Base-by-base conservation (phyloP, 2,888 invertebrate genomes). In the Oscheius sp. region DNA sequence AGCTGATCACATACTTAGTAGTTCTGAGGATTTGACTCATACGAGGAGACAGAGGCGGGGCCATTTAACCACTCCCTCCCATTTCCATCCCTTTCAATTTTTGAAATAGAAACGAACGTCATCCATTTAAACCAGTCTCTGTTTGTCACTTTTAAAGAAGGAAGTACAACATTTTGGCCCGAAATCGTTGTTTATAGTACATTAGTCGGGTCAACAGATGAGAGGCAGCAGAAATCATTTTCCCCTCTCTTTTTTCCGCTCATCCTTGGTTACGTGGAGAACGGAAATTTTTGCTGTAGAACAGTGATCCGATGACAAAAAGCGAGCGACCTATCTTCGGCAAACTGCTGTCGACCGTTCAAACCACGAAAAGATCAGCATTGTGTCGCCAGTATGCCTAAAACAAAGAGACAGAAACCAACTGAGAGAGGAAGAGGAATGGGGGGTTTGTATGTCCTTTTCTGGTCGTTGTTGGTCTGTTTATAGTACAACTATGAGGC, bases 401-500 rank as follows among this genome's bases (percentile, higher is more conserved):
- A n/a, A n/a, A n/a, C n/a, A n/a, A n/a, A n/a, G n/a, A n/a, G n/a
- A n/a, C n/a, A n/a, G n/a, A n/a, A n/a, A n/a, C n/a, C n/a, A n/a
- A n/a, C n/a, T n/a, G n/a, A n/a, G n/a, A n/a, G n/a, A n/a, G n/a
- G n/a, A n/a, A n/a, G n/a, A n/a, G n/a, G n/a, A n/a, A n/a, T n/a
- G n/a, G n/a, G n/a, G n/a, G n/a, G n/a, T n/a, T n/a, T n/a, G n/a
- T n/a, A n/a, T n/a, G n/a, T n/a, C n/a, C n/a, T n/a, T n/a, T n/a
- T n/a, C n/a, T n/a, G n/a, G n/a, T 49, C 49, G 22, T 49, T n/a
- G 20, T 14, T 49, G 49, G 49, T 49, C 49, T 49, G 49, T 49
- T 49, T 49, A 49, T 49, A 49, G 49, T 49, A 24, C 49, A 49
- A 20, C 24, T n/a, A 14, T 24, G 49, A 49, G 49, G 49, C 49